These are phyloP conservation scores for Leucozona laternaria DNA, from an alignment of 2,888 invertebrate genomes.

Conservation along the genomic window DNA sequence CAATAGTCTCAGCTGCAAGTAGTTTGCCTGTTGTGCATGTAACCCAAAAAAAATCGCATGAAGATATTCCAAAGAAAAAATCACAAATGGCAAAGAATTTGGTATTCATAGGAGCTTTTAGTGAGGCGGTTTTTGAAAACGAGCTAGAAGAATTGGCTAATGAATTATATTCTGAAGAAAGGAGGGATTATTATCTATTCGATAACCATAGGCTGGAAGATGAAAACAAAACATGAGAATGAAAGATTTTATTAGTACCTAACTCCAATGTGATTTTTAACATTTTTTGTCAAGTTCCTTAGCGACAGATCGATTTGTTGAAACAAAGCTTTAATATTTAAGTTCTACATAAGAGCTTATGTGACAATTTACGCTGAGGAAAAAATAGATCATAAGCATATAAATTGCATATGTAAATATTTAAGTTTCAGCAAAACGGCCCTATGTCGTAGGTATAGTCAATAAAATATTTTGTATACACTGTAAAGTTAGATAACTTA, in stretches of 20 bases:
- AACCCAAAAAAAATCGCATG: conserved; percentile 7
- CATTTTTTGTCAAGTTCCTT: neutral
- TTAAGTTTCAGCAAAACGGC: too few species aligned
- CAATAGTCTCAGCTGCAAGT: conserved; percentile 51
- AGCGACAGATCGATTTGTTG: too few species aligned
- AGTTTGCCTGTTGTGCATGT: conserved; percentile 36
- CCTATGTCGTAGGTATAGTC: too few species aligned
- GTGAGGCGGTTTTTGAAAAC: conserved; percentile 80
- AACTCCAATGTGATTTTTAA: conserved; percentile 1
- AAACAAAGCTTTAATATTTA: too few species aligned
- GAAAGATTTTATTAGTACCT: neutral
- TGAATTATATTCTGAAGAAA: conserved; percentile 77
- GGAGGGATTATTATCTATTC: conserved; percentile 76
- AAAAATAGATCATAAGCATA: too few species aligned
- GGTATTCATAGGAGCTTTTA: conserved; percentile 79
- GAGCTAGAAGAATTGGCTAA: conserved; percentile 80
- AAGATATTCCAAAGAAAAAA: conserved; percentile 70
- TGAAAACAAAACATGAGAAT: neutral
- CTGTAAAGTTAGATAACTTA: too few species aligned
- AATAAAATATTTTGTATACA: too few species aligned
- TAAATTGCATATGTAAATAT: too few species aligned
- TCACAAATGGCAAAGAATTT: conserved; percentile 77
- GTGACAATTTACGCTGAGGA: too few species aligned
- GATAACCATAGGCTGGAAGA: conserved; percentile 47
- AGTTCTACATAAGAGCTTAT: too few species aligned